Evolutionary conservation across 1,140 invertebrate genomes (phyloP), one percentile per base, ranked within the genome.

Genomic region (Papilio helenus): DNA sequence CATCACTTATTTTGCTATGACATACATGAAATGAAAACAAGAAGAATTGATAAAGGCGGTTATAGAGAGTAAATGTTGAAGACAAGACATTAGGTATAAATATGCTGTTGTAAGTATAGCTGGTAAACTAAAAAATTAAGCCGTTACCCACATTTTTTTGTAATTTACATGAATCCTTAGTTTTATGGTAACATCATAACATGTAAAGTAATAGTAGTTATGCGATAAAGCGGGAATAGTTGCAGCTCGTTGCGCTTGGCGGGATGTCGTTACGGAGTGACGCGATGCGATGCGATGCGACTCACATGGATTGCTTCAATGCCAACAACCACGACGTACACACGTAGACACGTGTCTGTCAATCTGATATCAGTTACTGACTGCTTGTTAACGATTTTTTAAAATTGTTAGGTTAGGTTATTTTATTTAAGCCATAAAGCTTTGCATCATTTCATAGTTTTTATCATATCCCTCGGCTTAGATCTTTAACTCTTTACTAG

Each of bases 171-270:
- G 12, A 18, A n/a, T 20, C 16, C 18, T 26, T 12, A 26, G 29
- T n/a, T 39, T 55, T 44, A 58, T 77, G 20, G 34, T 58, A n/a
- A 14, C n/a, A 77, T 20, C 55, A 46, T 77, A 65, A 77, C 18
- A 77, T 26, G 34, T 61, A 26, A 61, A 44, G 20, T 65, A 77
- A 68, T 61, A 46, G 55, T 77, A 77, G 42, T 77, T 65, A 77
- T 7, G 51, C 55, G n/a, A 77, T 61, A 58, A 61, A 76, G 12
- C 8, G 34, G 76, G 58, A 44, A 77, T 44, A 77, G 51, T 65
- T 77, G 16, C 76, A 77, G 51, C 51, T 77, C 76, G 76, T 65
- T 77, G 55, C 76, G 55, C 76, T 61, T 77, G 51, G 55, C 4
- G 18, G 76, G 74, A 39, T 34, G 34, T 42, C 73, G 29, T 76